Conservation (phyloP, 2,888 invertebrate species). For the Leptopterna dolabrata region DNA sequence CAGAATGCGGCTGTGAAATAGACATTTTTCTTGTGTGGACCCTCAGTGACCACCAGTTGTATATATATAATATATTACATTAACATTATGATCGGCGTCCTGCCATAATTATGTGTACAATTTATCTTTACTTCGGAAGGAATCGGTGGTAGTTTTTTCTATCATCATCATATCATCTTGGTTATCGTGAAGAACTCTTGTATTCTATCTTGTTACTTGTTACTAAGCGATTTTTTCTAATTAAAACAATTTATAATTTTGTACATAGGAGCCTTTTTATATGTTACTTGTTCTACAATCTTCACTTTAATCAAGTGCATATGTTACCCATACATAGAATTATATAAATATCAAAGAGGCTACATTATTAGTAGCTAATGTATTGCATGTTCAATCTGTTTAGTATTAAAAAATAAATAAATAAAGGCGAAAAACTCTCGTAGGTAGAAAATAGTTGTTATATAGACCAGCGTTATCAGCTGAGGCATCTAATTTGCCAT, state of each 20-base stretch:
- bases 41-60: slow-evolving; percentile 33
- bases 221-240: slow-evolving; percentile 23
- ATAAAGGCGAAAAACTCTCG: slow-evolving; percentile 28
- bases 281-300: slow-evolving; percentile 22
- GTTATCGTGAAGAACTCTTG: slow-evolving; percentile 59
- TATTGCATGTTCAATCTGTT: slow-evolving; percentile 51
- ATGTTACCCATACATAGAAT: slow-evolving; percentile 54
- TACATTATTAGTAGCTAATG: slow-evolving; percentile 47
- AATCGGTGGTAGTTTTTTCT: slow-evolving; percentile 56
- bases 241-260: slow-evolving; percentile 36
- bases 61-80: slow-evolving; percentile 41
- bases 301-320: slow-evolving; percentile 60
- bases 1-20: slow-evolving; percentile 86
- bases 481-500: slow-evolving; percentile 42
- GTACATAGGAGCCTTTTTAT: slow-evolving; percentile 19
- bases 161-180: slow-evolving; percentile 57
- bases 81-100: slow-evolving; percentile 16
- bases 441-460: slow-evolving; percentile 51
- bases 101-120: slow-evolving; percentile 56
- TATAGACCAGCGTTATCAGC: slow-evolving; percentile 49
- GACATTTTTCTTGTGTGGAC: slow-evolving; percentile 63
- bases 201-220: slow-evolving; percentile 35
- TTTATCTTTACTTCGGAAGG: slow-evolving; percentile 52
- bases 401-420: slow-evolving; percentile 32
- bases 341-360: slow-evolving; percentile 45